Percentiles rank a stretch among this genome's conserved stretches.
phyloP scores from a whole-genome alignment of 2,888 invertebrate species.

The Pollenia amentaria region DNA sequence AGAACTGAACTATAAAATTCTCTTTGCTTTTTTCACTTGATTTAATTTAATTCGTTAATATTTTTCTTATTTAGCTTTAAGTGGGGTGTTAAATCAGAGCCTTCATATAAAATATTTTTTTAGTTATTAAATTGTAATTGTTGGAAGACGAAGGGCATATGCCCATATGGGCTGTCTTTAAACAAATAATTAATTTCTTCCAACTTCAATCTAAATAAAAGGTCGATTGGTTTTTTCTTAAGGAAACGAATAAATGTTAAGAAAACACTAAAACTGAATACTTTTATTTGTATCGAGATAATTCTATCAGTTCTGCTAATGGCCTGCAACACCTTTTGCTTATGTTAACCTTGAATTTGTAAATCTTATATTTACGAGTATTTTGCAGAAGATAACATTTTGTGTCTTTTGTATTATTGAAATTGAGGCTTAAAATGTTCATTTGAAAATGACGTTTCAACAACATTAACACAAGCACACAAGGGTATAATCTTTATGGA shows the following conservation, averaged over 20 bases:
- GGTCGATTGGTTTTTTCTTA: slow-evolving; percentile 12
- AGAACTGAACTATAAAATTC: too few species aligned
- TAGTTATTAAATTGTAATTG: background rate
- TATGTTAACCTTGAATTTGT: background rate
- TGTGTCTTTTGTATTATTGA: slow-evolving; percentile 35
- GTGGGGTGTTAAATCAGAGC: background rate
- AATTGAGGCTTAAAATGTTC: slow-evolving; percentile 33
- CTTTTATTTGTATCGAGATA: background rate
- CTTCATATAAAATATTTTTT: background rate
- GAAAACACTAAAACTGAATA: background rate
- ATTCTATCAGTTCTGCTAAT: slow-evolving; percentile 11
- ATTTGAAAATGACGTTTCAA: slow-evolving; percentile 14
- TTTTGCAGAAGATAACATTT: slow-evolving; percentile 23
- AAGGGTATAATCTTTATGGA: slow-evolving; percentile 22
- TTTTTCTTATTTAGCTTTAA: slow-evolving; percentile 1
- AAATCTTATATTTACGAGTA: slow-evolving; percentile 8
- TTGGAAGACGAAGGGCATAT: background rate
- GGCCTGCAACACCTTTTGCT: background rate
- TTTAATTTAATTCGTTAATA: background rate
- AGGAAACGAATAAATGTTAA: background rate
- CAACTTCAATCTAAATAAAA: background rate
- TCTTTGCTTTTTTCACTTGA: slow-evolving; percentile 15
- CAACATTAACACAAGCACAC: background rate
- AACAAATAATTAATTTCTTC: background rate
- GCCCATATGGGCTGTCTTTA: too few species aligned